Evolutionary conservation across 2,797 vertebrate genomes (phyloP).

Genomic region (Melopsittacus undulatus): DNA sequence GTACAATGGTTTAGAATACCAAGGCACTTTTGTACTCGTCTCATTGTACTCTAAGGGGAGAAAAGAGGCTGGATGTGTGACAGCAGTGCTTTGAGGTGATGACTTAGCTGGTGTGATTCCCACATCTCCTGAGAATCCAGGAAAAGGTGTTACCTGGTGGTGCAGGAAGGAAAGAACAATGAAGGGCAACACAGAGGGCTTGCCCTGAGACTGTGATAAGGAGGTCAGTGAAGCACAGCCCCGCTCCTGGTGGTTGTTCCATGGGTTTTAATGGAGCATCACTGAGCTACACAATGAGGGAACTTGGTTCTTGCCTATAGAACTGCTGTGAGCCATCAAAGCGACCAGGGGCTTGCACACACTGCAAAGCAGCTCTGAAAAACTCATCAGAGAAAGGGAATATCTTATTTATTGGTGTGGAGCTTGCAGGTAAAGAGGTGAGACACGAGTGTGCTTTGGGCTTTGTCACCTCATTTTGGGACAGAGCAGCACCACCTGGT

Average conservation of each 20-base stretch:
- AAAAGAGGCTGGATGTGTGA: background rate
- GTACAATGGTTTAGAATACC: background rate
- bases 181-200: background rate
- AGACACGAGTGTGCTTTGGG: background rate
- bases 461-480: background rate
- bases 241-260: background rate
- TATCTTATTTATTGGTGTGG: background rate
- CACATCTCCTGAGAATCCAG: background rate
- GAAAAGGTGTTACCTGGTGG: background rate
- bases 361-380: background rate
- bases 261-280: background rate
- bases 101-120: background rate
- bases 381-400: background rate
- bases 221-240: background rate
- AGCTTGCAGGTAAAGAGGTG: background rate
- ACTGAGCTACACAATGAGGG: background rate
- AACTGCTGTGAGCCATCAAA: background rate
- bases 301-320: background rate
- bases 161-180: background rate
- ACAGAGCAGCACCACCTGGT: background rate
- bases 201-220: background rate
- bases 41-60: background rate
- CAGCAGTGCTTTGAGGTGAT: background rate
- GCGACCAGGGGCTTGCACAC: background rate
- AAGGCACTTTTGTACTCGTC: background rate